A percentile compares a stretch with the other conserved stretches of the same genome.
Conservation (phyloP, 2,113 vertebrate species). For the Gallinago media region DNA sequence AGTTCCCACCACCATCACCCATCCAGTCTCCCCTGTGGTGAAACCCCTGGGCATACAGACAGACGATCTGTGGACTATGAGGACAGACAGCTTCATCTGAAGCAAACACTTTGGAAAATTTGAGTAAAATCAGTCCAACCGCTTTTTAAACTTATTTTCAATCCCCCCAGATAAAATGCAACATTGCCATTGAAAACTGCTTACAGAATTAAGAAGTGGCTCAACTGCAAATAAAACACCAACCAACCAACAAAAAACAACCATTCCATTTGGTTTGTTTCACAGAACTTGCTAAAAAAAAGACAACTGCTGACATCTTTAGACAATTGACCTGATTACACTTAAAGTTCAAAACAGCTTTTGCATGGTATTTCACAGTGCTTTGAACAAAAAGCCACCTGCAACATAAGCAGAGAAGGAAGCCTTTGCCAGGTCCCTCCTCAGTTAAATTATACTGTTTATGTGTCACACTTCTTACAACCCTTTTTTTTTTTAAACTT, state of each 20-base stretch:
- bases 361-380: not conserved
- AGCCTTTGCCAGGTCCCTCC: not conserved
- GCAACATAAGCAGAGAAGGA: not conserved
- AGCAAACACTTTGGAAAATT: not conserved
- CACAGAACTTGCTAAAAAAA: not conserved
- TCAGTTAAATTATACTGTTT: not conserved
- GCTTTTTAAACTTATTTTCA: not conserved
- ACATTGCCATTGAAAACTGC: not conserved
- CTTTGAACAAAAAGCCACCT: not conserved
- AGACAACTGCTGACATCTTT: not conserved
- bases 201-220: not conserved
- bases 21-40: fast-evolving
- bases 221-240: not conserved
- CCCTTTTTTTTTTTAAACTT: not conserved
- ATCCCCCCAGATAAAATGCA: not conserved
- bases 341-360: not conserved
- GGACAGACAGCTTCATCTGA: not conserved
- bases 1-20: not conserved
- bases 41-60: fast-evolving
- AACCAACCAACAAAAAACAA: not conserved
- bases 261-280: not conserved
- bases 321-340: not conserved
- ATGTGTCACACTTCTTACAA: not conserved
- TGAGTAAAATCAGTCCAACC: not conserved
- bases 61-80: not conserved